These are phyloP conservation scores for Phalacrocorax aristotelis DNA, from an alignment of 2,113 vertebrate species.

Conservation along the genomic window DNA sequence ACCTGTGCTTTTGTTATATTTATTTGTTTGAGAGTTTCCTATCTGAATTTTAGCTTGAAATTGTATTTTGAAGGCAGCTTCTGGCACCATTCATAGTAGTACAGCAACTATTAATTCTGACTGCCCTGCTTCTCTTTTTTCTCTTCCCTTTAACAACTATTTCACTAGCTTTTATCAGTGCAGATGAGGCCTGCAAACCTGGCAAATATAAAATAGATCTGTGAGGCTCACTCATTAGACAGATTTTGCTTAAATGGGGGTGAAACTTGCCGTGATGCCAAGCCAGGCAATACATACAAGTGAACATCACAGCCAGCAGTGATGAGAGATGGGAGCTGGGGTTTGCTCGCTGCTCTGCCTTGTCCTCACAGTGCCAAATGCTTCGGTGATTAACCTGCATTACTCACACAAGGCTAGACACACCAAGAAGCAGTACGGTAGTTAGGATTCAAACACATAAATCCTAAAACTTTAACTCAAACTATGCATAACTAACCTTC, in stretches of 20 bases:
- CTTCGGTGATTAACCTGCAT: background rate
- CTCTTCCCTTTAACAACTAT: background rate
- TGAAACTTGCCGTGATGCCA: background rate
- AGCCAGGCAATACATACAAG: background rate
- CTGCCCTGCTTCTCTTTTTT: background rate
- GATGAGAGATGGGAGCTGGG: background rate
- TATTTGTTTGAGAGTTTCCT: background rate
- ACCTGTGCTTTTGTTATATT: background rate
- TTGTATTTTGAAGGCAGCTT: background rate
- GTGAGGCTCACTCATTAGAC: background rate
- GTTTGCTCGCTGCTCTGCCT: background rate
- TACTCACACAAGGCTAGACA: background rate
- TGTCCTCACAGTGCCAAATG: background rate
- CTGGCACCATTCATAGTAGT: background rate
- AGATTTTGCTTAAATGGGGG: background rate
- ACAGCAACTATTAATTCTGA: background rate
- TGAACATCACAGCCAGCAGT: background rate
- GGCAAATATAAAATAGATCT: background rate
- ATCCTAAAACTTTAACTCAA: background rate
- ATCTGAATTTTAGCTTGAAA: background rate
- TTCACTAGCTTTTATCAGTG: background rate
- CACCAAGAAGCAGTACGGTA: fast-evolving
- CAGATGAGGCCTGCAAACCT: background rate
- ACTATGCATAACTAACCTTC: background rate
- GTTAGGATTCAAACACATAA: background rate